Evolutionary conservation across 2,888 invertebrate species (phyloP), one percentile per base, ranked within the genome.

Genomic region (Graphium colonna): DNA sequence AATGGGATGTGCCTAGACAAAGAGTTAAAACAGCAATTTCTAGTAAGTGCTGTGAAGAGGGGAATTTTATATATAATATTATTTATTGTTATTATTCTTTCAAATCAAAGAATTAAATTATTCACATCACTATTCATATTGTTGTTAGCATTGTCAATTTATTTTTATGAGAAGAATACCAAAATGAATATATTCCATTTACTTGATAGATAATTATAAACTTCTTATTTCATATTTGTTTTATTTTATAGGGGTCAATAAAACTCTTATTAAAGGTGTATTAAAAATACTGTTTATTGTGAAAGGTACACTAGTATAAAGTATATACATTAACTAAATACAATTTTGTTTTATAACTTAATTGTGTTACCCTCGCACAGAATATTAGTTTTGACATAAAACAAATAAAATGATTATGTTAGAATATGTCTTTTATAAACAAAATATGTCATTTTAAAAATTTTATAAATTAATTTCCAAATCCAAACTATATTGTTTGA

Each of bases 211-310:
- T 17, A 10, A 12, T n/a, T 16, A 18, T 33, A 33, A 33, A n/a
- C 8, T 33, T 7, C 8, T 10, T 10, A 10, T 33, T 33, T 2
- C 4, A 28, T 33, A 33, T 3, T 5, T 10, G n/a, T 33, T n/a
- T 33, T 33, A 33, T 33, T 33, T 33, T 33, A 33, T 33, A 33
- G 17, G 16, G 15, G 13, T 17, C 9, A 53, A 15, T 60, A 65
- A 81, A 80, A 70, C 51, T 21, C 62, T 49, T 56, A 59, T 56
- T 58, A 82, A 83, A 85, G 79, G 84, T 87, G 84, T 89, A 89
- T 80, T 89, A 87, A 89, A 88, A 89, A 89, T 88, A 88, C 88
- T 79, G 79, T 89, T 88, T 86, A 88, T 88, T 88, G 88, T 84
- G 79, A 84, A 86, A 83, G 73, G 78, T 86, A 83, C 79, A 79